Percentiles rank a stretch among this genome's conserved stretches.
Evolutionary conservation across 2,797 vertebrate genomes (phyloP).

Genomic region (Scleropages formosus): DNA sequence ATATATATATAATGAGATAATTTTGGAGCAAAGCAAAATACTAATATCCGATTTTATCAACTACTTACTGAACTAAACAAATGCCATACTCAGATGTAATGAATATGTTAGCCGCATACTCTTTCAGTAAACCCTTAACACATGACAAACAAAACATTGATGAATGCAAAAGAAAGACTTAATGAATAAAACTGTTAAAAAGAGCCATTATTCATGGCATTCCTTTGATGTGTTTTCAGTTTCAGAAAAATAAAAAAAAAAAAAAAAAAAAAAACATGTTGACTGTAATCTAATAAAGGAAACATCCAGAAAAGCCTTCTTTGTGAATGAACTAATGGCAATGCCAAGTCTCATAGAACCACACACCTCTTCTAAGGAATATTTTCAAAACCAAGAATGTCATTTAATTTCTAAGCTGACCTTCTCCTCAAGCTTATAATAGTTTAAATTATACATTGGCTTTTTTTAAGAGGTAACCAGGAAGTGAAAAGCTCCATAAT

Average conservation of each 20-base stretch:
- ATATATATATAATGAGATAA: too few species aligned
- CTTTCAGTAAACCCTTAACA: too few species aligned
- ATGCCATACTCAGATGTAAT: too few species aligned
- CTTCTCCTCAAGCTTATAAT: constrained; percentile 22
- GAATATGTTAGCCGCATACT: too few species aligned
- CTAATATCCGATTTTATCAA: too few species aligned
- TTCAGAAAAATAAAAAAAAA: constrained; percentile 17
- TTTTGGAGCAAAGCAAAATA: too few species aligned
- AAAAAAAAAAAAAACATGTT: constrained; percentile 4
- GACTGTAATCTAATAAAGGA: constrained; percentile 25
- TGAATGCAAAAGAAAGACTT: too few species aligned
- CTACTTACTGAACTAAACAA: too few species aligned
- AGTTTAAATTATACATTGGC: constrained; percentile 3
- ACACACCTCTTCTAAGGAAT: background rate
- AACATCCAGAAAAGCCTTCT: background rate
- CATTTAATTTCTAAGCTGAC: background rate
- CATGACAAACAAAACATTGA: too few species aligned
- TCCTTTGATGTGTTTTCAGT: constrained; percentile 17
- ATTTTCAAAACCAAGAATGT: constrained; percentile 1
- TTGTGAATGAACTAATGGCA: background rate
- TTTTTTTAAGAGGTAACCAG: constrained; percentile 8
- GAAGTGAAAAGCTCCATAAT: constrained; percentile 8
- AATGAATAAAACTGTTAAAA: too few species aligned
- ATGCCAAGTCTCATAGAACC: background rate
- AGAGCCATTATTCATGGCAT: constrained; percentile 28